Base-by-base conservation (phyloP, 2,888 invertebrate genomes). In the Drosophila tripunctata region DNA sequence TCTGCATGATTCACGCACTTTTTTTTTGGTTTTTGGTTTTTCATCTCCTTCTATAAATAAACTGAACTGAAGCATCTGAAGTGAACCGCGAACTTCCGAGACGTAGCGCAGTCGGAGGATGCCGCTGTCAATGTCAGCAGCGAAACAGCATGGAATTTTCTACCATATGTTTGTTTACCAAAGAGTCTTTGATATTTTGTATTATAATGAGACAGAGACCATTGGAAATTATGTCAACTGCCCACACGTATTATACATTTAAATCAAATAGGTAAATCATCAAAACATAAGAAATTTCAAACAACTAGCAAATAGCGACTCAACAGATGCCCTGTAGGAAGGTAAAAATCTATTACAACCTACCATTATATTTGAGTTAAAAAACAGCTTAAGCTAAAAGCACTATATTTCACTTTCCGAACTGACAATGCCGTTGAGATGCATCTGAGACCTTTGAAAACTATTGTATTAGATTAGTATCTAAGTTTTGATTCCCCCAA, bases 121-220 rank as follows among this genome's bases (percentile, higher is more conserved):
- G 64, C 78, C 68, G 75, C 64, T 60, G 80, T 66, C 80, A 80
- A 80, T 80, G 80, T 85, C 80, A 79, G 47, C 62, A 31, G 51
- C 30, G 48, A 17, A 21, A 36, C 43, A 58, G 69, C 70, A 74
- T 75, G 76, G 74, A 74, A 74, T 75, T 51, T 24, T 63, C 38
- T 33, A 31, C 63, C 71, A 71, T 54, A 55, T 68, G 75, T n/a
- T n/a, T n/a, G n/a, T n/a, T n/a, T n/a, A n/a, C 69, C 73, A 64
- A 36, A 41, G 51, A 68, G 40, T 51, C 38, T 41, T 56, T 57
- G 41, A 48, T 41, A 51, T 52, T 47, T 52, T 27, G 57, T 65
- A 52, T 52, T 31, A 43, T 41, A 21, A 15, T 52, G 43, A 7
- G 22, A 4, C 22, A 17, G 33, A 6, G 31, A 57, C 22, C 8